Base-by-base conservation (phyloP, 2,113 vertebrate species). In the Lophochroa leadbeateri region DNA sequence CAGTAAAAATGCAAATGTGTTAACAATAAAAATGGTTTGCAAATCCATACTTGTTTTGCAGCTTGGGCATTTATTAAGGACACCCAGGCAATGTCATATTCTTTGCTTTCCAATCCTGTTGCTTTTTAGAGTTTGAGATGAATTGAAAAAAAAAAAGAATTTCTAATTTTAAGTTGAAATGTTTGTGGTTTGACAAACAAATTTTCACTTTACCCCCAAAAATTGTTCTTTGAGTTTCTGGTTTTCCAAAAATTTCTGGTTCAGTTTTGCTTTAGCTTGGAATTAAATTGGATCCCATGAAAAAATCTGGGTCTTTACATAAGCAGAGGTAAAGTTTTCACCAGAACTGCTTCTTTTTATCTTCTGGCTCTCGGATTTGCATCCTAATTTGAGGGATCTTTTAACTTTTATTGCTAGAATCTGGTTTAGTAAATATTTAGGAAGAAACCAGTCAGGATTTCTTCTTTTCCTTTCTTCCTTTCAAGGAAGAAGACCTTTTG, bases 361-460 rank as follows among this genome's bases (percentile, higher is more conserved):
- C 86, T 86, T 78, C 20, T 87, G 43, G 12, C n/a, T 81, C 80
- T 71, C 58, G 15, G 14, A 4, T 94, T 88, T 88, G 17, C 52
- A 88, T 58, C 80, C 41, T 64, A 50, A 41, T 14, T 75, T 89
- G 27, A 41, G 52, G 61, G 23, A 81, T 55, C 28, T 93, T 90
- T 71, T 76, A 41, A 75, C 65, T 96, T 94, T 76, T 81, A 67
- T 72, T 90, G 55, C 50, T 86, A 37, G 46, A 60, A 53, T 76
- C 78, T 89, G 61, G 88, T 92, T 93, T 81, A 74, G 82, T 86
- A 92, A 96, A 96, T 69, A 91, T 71, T 94, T 92, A 84, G 77
- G 84, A 82, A 90, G 70, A 80, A 68, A 86, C 71, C 55, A 52
- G 15, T 52, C 81, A 3, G 10, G 79, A 86, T 49, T 76, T 63